Evolutionary conservation across 1,140 invertebrate species (phyloP), one percentile per base, ranked within the genome.

Genomic region (Drosophila willistoni): DNA sequence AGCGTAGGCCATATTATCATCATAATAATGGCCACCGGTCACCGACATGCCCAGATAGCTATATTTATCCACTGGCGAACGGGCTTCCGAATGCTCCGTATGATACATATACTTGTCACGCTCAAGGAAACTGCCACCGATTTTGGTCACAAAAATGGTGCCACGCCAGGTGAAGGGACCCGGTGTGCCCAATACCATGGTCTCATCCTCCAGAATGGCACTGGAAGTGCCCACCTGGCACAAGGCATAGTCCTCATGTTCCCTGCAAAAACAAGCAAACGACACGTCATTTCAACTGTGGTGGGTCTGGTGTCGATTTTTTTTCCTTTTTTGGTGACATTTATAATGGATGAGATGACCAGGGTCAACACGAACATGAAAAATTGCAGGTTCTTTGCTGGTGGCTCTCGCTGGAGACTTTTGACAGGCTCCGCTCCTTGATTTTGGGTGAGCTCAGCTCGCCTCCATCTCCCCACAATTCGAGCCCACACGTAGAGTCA

Each of bases 191-290:
- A 98, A 94, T 1, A 98, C 92, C 19, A 96, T 94, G 14, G 95
- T 96, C 85, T 97, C 95, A 78, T 98, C 96, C 25, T 96, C 94
- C 10, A 97, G 93, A 22, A 98, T 92, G 1, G 95, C 93, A 69
- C 96, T 96, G 85, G 97, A 98, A 0, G 97, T 98, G 7, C 98
- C 98, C 44, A 96, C 97, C 93, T 99, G 98, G 93, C 98, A 99
- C 89, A 96, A 97, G 1, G 97, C 97, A 92, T 95, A 98, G 90
- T 98, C 95, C 92, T 97, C 96, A 85, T 98, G 96, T 75, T 86
- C 79, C 34, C 90, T 91, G 25, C 12, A 29, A 29, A 29, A 29
- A 29, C 29, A 29, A 13, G 3, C 9, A 13, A 56, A 25, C 22
- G 13, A 12, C 29, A 57, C 10, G 56, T 34, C n/a, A 59, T 10